Conservation (phyloP, 2,797 vertebrate species). For the Strix occidentalis region DNA sequence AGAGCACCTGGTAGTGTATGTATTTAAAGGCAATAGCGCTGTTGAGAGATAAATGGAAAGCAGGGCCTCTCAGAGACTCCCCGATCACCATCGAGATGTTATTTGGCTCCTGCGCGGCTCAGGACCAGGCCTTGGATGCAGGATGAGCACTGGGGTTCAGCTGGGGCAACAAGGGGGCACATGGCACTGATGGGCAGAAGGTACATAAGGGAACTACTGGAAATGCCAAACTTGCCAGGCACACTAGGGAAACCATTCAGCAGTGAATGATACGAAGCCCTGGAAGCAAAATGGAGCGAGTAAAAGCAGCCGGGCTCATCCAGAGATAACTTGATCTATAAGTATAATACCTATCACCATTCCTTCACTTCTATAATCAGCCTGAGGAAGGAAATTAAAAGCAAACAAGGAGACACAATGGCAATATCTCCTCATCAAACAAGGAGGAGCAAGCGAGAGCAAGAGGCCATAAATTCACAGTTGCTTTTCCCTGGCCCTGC, state of each 20-base stretch:
- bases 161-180: fast-evolving
- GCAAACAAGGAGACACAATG: neutral
- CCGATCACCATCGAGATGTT: neutral
- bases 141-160: neutral
- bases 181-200: fast-evolving
- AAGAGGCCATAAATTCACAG: neutral
- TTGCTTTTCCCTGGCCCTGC: neutral
- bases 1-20: neutral
- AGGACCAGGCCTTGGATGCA: neutral
- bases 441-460: neutral
- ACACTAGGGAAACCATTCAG: neutral
- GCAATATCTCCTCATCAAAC: neutral
- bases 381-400: slow-evolving; percentile 19
- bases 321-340: neutral
- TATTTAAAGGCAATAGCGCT: neutral
- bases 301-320: neutral
- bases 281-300: neutral
- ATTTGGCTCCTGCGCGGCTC: fast-evolving
- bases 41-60: neutral
- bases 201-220: fast-evolving
- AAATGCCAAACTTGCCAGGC: neutral
- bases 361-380: neutral
- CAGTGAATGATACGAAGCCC: neutral
- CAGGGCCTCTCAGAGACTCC: neutral
- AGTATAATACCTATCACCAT: neutral